phyloP scores from a whole-genome alignment of 2,113 vertebrate genomes.

The Petromus typicus region DNA sequence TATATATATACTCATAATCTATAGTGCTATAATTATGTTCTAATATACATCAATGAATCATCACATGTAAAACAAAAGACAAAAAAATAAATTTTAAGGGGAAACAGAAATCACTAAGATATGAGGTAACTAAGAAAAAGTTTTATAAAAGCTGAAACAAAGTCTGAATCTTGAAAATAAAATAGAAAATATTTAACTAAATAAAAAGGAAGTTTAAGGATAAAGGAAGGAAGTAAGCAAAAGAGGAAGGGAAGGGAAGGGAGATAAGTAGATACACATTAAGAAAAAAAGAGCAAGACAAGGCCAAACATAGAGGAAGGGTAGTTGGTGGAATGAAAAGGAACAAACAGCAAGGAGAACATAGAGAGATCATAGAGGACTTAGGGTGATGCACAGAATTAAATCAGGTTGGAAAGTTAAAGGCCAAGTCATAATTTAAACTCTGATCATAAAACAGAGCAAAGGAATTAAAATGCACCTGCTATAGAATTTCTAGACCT shows the following conservation, averaged over 20 bases:
- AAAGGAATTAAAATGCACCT: neutral
- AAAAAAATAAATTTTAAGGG: neutral
- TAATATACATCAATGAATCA: neutral
- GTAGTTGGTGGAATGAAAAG: neutral
- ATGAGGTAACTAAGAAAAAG: neutral
- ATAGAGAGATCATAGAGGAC: neutral
- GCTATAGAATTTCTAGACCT: neutral
- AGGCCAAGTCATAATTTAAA: neutral
- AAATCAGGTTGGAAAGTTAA: neutral
- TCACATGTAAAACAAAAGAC: neutral
- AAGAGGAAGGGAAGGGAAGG: too few species aligned
- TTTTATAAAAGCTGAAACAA: neutral
- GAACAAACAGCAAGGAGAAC: neutral
- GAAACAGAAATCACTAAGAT: neutral
- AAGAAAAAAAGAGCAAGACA: neutral
- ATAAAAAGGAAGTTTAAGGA: neutral
- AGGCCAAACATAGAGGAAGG: neutral
- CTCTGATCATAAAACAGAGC: slow-evolving; percentile 5
- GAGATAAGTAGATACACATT: neutral
- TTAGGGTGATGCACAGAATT: neutral
- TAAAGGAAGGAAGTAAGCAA: neutral
- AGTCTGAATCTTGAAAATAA: neutral
- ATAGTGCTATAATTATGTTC: neutral
- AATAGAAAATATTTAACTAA: neutral
- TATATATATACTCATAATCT: too few species aligned